Conservation (phyloP, 35 echinoderm and acorn worm species). For the Lytechinus variegatus region DNA sequence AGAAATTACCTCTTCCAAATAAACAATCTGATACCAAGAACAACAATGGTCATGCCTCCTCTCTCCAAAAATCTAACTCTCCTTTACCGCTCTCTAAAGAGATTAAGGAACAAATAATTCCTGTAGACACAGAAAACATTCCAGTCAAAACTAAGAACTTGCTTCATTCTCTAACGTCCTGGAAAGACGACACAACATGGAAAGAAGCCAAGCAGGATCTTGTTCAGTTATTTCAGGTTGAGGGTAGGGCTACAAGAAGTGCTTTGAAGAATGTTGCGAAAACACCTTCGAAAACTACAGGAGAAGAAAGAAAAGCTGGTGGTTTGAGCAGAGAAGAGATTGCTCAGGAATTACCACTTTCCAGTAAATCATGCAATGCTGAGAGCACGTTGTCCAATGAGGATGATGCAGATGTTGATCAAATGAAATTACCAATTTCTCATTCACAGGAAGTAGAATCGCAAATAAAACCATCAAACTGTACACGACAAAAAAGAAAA, state of each 20-base stretch:
- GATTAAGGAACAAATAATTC: slow-evolving; percentile 25
- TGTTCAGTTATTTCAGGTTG: background rate
- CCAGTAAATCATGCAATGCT: background rate
- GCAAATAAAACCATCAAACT: background rate
- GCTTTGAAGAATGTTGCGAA: background rate
- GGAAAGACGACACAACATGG: slow-evolving; percentile 26
- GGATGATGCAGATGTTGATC: background rate
- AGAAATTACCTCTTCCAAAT: background rate
- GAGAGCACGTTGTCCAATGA: background rate
- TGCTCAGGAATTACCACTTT: background rate
- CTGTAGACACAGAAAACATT: background rate
- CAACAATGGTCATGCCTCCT: background rate
- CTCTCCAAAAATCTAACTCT: background rate
- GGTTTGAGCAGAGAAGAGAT: background rate
- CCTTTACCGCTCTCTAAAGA: background rate
- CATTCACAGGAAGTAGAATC: background rate
- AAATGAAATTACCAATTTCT: background rate
- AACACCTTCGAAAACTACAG: background rate
- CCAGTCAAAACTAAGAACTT: background rate
- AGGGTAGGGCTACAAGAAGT: slow-evolving; percentile 20
- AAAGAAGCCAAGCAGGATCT: slow-evolving; percentile 42
- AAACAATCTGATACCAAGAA: background rate
- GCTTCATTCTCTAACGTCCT: background rate
- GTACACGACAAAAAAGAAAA: background rate
- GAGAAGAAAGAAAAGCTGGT: background rate